These are phyloP conservation scores for Ctenomys sociabilis DNA, from an alignment of 2,113 vertebrate species.

Conservation along the genomic window DNA sequence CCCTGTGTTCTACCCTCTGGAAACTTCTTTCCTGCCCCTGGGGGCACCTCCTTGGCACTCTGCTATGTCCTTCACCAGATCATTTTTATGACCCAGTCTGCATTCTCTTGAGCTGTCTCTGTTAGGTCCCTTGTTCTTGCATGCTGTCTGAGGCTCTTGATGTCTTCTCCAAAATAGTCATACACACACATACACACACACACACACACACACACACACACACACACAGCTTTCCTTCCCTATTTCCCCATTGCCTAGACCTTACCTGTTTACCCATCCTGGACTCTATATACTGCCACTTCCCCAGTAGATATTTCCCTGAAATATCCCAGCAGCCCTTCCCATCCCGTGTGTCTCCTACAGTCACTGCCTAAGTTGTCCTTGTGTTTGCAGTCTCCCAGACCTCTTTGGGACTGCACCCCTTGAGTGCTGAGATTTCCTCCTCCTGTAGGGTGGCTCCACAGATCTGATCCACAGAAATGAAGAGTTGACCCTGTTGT, in stretches of 20 bases:
- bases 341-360: not conserved
- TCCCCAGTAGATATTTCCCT: not conserved
- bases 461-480: not conserved
- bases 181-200: not conserved
- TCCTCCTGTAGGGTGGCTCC: not conserved
- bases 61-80: not conserved
- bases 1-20: not conserved
- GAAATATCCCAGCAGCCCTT: not conserved
- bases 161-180: not conserved
- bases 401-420: not conserved
- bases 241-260: not conserved
- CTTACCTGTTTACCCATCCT: too few relatives aligned
- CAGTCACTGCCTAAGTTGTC: not conserved
- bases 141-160: rapidly evolving
- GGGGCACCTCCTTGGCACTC: not conserved
- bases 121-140: not conserved
- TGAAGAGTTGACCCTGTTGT: not conserved
- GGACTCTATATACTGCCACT: not conserved
- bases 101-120: not conserved
- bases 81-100: not conserved
- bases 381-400: not conserved
- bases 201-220: not conserved
- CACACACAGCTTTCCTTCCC: not conserved
- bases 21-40: too few relatives aligned
- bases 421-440: too few relatives aligned